phyloP scores from a whole-genome alignment of 1,140 invertebrate genomes.

The Coenobita brevimanus region DNA sequence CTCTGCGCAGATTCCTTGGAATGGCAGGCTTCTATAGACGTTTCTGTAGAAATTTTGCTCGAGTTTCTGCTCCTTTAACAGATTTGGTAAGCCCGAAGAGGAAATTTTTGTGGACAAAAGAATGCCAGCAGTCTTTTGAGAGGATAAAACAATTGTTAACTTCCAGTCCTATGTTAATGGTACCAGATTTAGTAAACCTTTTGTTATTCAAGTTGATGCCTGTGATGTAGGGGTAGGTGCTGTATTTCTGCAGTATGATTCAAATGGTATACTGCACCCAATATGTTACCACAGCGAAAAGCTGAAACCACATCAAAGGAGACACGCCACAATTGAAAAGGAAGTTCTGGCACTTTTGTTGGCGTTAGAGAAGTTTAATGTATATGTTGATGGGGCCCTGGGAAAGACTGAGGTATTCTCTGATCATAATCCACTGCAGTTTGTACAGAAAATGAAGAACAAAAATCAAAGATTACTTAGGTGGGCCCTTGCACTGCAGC shows the following conservation, averaged over 20 bases:
- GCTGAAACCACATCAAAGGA: slow-evolving; percentile 9
- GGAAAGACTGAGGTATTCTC: no score
- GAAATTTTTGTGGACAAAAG: slow-evolving; percentile 15
- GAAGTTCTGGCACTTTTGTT: slow-evolving; percentile 2
- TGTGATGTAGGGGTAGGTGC: neutral
- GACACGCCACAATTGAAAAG: neutral
- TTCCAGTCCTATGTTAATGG: neutral
- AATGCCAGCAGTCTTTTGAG: neutral
- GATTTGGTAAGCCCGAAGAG: slow-evolving; percentile 9
- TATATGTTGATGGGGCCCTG: no score
- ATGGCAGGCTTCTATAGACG: slow-evolving; percentile 17
- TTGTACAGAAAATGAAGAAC: no score
- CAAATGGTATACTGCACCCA: neutral
- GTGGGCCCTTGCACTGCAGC: no score
- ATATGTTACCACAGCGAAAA: slow-evolving; percentile 11
- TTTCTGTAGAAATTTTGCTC: neutral
- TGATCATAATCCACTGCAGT: no score
- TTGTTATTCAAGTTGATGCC: neutral
- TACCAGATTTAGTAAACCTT: slow-evolving; percentile 4
- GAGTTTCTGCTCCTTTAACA: neutral
- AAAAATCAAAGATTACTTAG: no score
- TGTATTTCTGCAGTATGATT: neutral
- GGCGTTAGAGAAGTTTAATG: slow-evolving; percentile 4
- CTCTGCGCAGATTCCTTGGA: neutral
- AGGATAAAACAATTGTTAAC: neutral